Conservation (phyloP, 1,140 invertebrate species). For the Diorhabda carinulata region DNA sequence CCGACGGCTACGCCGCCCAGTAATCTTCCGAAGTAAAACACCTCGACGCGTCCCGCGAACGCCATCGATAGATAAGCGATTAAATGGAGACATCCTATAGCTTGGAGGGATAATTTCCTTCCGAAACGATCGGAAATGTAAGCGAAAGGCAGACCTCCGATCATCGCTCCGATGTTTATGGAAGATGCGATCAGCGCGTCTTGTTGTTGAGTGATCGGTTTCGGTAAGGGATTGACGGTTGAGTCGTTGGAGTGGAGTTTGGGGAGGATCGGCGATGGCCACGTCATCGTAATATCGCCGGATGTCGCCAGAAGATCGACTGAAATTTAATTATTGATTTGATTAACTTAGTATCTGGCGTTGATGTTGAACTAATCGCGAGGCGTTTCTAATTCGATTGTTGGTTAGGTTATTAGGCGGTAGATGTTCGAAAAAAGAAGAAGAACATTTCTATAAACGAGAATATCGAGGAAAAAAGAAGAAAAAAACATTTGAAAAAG, state of each 20-base stretch:
- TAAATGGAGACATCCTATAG: constrained; percentile 54
- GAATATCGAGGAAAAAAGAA: no score
- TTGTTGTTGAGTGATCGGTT: constrained; percentile 50
- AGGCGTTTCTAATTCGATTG: no score
- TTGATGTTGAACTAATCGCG: no score
- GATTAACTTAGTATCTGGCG: no score
- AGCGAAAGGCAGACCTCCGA: constrained; percentile 48
- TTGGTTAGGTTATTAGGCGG: no score
- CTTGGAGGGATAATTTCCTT: constrained; percentile 46
- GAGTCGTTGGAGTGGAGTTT: constrained; percentile 48
- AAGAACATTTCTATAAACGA: no score
- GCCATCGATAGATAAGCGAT: constrained; percentile 63
- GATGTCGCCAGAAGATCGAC: constrained; percentile 19
- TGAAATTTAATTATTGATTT: background rate
- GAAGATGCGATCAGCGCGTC: constrained; percentile 77
- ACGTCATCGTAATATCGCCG: constrained; percentile 45
- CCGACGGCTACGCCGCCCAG: constrained; percentile 64
- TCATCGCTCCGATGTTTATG: constrained; percentile 70
- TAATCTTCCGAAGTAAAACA: constrained; percentile 52
- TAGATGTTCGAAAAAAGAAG: no score
- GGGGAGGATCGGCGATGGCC: constrained; percentile 66
- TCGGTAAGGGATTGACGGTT: constrained; percentile 37
- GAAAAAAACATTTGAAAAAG: no score
- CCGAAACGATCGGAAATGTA: constrained; percentile 45
- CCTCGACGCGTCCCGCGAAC: constrained; percentile 49